Evolutionary conservation across 1,140 invertebrate species (phyloP).

Genomic region (Lamellibrachia luymesi): DNA sequence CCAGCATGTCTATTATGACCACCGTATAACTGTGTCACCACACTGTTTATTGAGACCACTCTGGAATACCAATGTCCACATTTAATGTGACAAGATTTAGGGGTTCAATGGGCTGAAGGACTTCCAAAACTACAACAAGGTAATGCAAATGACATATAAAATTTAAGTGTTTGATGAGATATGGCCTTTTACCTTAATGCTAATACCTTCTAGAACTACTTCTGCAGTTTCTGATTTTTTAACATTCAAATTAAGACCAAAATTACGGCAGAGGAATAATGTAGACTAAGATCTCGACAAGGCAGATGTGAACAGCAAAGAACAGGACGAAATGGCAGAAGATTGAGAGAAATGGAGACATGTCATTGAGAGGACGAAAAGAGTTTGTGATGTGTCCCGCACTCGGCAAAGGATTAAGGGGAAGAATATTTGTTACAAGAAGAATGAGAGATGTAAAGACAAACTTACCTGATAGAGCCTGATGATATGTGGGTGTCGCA

Average conservation of each 20-base stretch:
- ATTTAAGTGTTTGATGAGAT: no score
- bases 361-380: not conserved
- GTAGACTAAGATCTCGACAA: no score
- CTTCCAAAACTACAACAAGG: no score
- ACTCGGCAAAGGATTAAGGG: not conserved
- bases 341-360: not conserved
- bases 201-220: no score
- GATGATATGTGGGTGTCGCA: slow-evolving; percentile 54
- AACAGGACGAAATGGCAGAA: not conserved
- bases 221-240: no score
- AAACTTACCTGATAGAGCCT: slow-evolving; percentile 56
- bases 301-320: not conserved
- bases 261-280: no score
- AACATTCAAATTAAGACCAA: no score
- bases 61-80: not conserved
- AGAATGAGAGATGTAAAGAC: not conserved
- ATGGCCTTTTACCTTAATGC: no score
- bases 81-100: not conserved
- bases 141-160: no score
- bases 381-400: not conserved
- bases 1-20: not conserved
- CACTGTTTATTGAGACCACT: not conserved
- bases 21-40: not conserved
- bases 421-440: no score
- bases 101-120: no score